Evolutionary conservation across 2,888 invertebrate genomes (phyloP).

Genomic region (Morpho helenor): DNA sequence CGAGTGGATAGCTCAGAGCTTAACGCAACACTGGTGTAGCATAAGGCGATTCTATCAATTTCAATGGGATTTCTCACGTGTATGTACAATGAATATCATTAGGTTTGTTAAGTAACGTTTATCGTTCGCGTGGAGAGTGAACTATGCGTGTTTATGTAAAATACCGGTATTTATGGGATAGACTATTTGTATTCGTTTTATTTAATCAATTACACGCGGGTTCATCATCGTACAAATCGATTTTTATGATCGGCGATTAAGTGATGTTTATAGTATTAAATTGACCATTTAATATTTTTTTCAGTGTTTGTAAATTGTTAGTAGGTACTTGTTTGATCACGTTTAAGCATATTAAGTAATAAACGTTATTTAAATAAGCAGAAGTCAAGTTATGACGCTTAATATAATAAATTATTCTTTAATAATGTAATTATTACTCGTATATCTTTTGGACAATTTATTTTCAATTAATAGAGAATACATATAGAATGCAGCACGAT

Average conservation of each 20-base stretch:
- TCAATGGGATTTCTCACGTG: conserved; percentile 53
- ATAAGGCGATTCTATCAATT: conserved; percentile 44
- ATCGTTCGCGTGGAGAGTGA: conserved; percentile 25
- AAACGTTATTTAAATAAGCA: not conserved
- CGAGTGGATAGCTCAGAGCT: conserved; percentile 39
- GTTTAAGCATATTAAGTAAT: conserved; percentile 5
- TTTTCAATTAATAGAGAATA: too few species aligned
- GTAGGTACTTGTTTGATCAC: not conserved
- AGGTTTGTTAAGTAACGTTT: conserved; percentile 48
- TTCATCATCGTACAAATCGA: conserved; percentile 16
- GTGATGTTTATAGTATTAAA: not conserved
- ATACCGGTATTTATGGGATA: conserved; percentile 31
- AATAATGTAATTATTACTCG: too few species aligned
- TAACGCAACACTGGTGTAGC: conserved; percentile 41
- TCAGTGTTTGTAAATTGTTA: not conserved
- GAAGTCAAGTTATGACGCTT: not conserved
- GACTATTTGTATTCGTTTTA: conserved; percentile 19
- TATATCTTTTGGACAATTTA: too few species aligned
- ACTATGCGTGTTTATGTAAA: conserved; percentile 27
- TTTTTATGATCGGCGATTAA: conserved; percentile 7
- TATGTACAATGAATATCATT: conserved; percentile 53
- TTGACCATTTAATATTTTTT: conserved; percentile 4
- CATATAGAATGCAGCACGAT: too few species aligned
- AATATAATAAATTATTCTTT: not conserved
- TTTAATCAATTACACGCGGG: conserved; percentile 29